phyloP scores from a whole-genome alignment of 2,888 invertebrate species.

The Drosophila meridiana region DNA sequence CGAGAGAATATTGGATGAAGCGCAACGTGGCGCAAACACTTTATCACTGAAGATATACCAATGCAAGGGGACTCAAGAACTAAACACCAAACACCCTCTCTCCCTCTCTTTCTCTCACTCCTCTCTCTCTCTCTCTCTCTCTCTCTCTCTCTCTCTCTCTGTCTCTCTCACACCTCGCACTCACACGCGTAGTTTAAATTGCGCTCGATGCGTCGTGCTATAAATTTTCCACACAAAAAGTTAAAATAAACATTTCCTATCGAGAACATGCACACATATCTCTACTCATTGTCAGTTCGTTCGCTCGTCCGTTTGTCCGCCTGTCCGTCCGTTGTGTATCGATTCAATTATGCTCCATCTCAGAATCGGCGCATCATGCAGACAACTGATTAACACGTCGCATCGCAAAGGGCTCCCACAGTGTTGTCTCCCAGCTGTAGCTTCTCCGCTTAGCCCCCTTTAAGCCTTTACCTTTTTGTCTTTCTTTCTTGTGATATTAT shows the following conservation, averaged over 20 bases:
- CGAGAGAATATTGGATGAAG: conserved; percentile 59
- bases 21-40: conserved; percentile 60
- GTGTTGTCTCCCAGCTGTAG: conserved; percentile 15
- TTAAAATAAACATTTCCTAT: conserved; percentile 59
- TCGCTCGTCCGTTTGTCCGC: conserved; percentile 8
- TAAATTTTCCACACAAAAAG: conserved; percentile 64
- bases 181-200: conserved; percentile 80
- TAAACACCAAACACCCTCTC: conserved; percentile 3
- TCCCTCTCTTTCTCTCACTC: neutral
- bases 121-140: neutral
- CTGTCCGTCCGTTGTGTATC: conserved; percentile 45
- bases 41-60: conserved; percentile 58
- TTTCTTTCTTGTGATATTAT: neutral
- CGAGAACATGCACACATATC: conserved; percentile 31
- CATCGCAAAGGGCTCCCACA: conserved; percentile 58
- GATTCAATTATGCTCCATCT: conserved; percentile 68
- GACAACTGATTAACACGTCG: conserved; percentile 71
- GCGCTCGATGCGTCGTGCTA: conserved; percentile 65
- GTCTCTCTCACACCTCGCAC: conserved; percentile 46
- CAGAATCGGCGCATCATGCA: conserved; percentile 67
- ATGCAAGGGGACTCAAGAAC: conserved; percentile 30
- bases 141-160: neutral
- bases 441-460: neutral
- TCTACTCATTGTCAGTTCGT: conserved; percentile 11
- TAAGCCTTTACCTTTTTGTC: neutral